A percentile compares a stretch with the other conserved stretches of the same genome.
phyloP scores from a whole-genome alignment of 2,113 vertebrate genomes.

The Camelus dromedarius region DNA sequence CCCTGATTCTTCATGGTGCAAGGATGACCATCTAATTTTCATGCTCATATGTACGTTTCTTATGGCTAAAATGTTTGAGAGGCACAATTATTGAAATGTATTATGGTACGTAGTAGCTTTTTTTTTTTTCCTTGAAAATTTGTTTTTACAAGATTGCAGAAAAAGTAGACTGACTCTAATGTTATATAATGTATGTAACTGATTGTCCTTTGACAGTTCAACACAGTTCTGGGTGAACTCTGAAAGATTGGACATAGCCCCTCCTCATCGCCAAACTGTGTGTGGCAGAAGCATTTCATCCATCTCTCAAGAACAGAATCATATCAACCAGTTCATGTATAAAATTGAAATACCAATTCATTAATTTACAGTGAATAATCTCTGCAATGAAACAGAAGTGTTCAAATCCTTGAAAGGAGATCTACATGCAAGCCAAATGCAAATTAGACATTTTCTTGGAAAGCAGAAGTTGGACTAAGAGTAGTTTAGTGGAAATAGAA shows the following conservation, averaged over 20 bases:
- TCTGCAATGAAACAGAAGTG: not conserved
- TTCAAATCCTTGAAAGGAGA: not conserved
- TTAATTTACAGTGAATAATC: not conserved
- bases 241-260: not conserved
- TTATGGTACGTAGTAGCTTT: not conserved
- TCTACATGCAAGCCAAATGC: not conserved
- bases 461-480: not conserved
- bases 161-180: not conserved
- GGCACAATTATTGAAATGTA: not conserved
- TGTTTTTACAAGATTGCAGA: not conserved
- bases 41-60: not conserved
- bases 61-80: not conserved
- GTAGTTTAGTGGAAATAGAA: not conserved
- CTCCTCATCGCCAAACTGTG: not conserved
- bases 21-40: not conserved
- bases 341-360: not conserved
- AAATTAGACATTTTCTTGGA: not conserved
- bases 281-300: not conserved
- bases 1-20: not conserved
- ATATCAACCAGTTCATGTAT: not conserved
- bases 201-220: not conserved
- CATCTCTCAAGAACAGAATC: not conserved
- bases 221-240: not conserved
- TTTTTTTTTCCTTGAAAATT: not conserved
- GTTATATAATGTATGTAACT: not conserved